These are phyloP conservation scores for Drosophila serrata DNA, from an alignment of 1,140 invertebrate species.

Conservation along the genomic window DNA sequence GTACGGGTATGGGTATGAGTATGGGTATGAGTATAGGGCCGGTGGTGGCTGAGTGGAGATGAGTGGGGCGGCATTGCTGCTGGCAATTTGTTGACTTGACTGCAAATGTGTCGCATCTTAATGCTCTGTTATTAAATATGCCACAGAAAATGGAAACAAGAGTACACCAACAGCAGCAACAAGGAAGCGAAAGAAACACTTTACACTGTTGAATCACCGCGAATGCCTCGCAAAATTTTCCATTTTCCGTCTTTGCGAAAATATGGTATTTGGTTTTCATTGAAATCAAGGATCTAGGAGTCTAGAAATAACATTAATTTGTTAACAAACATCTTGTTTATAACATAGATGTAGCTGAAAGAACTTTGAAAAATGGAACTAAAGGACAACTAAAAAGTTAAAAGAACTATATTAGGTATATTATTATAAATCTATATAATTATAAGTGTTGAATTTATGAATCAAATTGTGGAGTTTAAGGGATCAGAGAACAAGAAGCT, in stretches of 20 bases:
- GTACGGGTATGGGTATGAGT: not conserved
- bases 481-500: too few relatives aligned
- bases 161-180: constrained; percentile 8
- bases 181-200: constrained; percentile 17
- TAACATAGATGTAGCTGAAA: not conserved
- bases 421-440: too few relatives aligned
- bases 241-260: constrained; percentile 4
- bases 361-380: not conserved
- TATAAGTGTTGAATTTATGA: too few relatives aligned
- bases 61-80: constrained; percentile 53
- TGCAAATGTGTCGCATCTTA: constrained; percentile 79
- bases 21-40: not conserved
- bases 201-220: constrained; percentile 28
- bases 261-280: constrained; percentile 1
- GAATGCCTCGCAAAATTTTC: constrained; percentile 13
- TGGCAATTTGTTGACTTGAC: constrained; percentile 80
- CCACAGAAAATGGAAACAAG: constrained; percentile 46
- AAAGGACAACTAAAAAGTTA: not conserved
- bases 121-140: constrained; percentile 77
- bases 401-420: too few relatives aligned
- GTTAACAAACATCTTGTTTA: not conserved
- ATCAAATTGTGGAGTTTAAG: too few relatives aligned
- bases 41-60: constrained; percentile 5
- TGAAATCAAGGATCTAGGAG: constrained; percentile 6
- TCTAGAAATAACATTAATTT: not conserved